Evolutionary conservation across 1,140 invertebrate genomes (phyloP), one percentile per base, ranked within the genome.

Genomic region (Eumaeus atala): DNA sequence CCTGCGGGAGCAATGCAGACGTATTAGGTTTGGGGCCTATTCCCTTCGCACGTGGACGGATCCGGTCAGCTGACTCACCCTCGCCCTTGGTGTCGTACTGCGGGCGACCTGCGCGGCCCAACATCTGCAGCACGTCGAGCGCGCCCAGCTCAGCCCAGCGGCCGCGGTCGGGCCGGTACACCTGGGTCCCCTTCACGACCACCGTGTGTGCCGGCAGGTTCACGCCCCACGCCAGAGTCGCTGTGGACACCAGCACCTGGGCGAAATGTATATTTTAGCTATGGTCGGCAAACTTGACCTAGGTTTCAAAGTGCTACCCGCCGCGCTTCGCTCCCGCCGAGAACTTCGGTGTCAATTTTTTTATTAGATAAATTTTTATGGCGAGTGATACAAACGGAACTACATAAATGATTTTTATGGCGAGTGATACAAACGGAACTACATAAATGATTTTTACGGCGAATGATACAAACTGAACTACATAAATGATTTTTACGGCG

Each of bases 1-100:
- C 86, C 86, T 88, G 72, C 21, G 21, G 21, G 21, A 28, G 0
- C 14, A 21, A 56, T 5, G 40, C 12, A 12, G 14, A 17, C 8
- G 9, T 17, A 44, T 9, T 40, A 9, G 5, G 34, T 35, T 35
- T 5, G 9, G 34, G 9, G n/a, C n/a, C n/a, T n/a, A n/a, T n/a
- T n/a, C n/a, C n/a, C n/a, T n/a, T n/a, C 21, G 21, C 14, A 9
- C 28, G 21, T 47, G 5, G 33, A 34, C 0, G 9, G 12, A 16
- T n/a, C 16, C 14, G 36, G 12, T 35, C 21, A 34, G 10, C 9
- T 35, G 16, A 58, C 59, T 47, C 40, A 74, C 98, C 98, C 88
- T 99, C 97, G 60, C 98, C 98, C 87, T 98, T 98, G 0, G 95
- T 97, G 71, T 99, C 98, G 87, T 99, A 99, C 85, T 99, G 98